A percentile compares a stretch with the other conserved stretches of the same genome.
phyloP scores from a whole-genome alignment of 2,797 vertebrate genomes.

The Caiman crocodilus region DNA sequence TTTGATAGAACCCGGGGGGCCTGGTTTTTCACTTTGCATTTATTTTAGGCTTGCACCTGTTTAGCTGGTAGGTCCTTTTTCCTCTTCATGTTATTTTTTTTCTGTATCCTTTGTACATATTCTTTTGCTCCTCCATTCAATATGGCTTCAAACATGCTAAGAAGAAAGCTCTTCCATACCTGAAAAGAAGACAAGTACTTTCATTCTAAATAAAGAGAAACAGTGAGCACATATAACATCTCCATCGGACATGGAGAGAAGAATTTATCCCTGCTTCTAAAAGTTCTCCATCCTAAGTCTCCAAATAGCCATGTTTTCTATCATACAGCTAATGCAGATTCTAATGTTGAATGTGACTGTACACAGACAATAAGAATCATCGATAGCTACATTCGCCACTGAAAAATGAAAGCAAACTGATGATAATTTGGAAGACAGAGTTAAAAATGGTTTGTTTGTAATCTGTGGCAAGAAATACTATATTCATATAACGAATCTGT shows the following conservation, averaged over 20 bases:
- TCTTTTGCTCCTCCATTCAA: background rate
- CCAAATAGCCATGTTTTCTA: background rate
- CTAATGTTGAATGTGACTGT: background rate
- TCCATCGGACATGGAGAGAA: background rate
- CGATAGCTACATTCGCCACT: background rate
- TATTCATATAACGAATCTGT: background rate
- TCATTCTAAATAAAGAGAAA: background rate
- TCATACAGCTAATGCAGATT: background rate
- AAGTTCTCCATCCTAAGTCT: background rate
- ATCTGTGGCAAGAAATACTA: background rate
- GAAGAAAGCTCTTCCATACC: background rate
- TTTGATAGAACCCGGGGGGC: background rate
- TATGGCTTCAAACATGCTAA: background rate
- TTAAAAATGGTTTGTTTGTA: background rate
- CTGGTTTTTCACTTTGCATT: constrained; percentile 55
- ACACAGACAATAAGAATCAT: background rate
- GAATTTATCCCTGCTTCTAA: background rate
- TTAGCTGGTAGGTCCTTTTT: constrained; percentile 26
- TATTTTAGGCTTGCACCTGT: constrained; percentile 26
- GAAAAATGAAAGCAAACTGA: background rate
- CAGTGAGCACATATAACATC: fast-evolving
- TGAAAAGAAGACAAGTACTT: background rate
- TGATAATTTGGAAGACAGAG: background rate
- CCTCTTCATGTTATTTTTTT: background rate
- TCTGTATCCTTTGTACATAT: background rate